phyloP scores from a whole-genome alignment of 2,888 invertebrate genomes.

The Drosophila fungiperda region DNA sequence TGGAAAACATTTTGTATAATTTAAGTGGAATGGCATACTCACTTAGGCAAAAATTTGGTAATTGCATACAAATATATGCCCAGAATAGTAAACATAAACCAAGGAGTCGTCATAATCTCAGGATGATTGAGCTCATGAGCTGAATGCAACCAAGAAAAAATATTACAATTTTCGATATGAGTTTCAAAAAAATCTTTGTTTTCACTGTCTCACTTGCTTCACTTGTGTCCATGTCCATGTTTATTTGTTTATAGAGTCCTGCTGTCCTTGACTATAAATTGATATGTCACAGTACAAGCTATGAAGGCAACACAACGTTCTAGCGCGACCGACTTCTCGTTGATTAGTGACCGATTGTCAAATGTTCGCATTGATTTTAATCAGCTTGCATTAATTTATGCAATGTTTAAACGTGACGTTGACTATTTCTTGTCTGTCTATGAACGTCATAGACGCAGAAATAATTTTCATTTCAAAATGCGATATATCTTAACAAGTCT shows the following conservation, averaged over 20 bases:
- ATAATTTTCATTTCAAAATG: slow-evolving; percentile 7
- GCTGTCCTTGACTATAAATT: background rate
- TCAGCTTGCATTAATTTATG: slow-evolving; percentile 41
- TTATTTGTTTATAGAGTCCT: slow-evolving; percentile 3
- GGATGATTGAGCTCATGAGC: slow-evolving; percentile 47
- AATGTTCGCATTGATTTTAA: slow-evolving; percentile 29
- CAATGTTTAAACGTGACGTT: slow-evolving; percentile 20
- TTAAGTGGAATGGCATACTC: slow-evolving; percentile 34
- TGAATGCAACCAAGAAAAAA: slow-evolving; percentile 1
- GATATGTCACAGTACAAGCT: background rate
- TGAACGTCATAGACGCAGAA: slow-evolving; percentile 28
- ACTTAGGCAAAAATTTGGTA: slow-evolving; percentile 65
- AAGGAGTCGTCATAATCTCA: slow-evolving; percentile 48
- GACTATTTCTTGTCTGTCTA: background rate
- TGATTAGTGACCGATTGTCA: slow-evolving; percentile 40
- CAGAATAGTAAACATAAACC: slow-evolving; percentile 63
- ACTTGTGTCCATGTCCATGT: slow-evolving; percentile 40
- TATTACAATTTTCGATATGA: background rate
- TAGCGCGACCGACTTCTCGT: slow-evolving; percentile 39
- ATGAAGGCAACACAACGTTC: slow-evolving; percentile 20
- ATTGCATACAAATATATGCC: slow-evolving; percentile 72
- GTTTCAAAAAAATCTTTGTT: background rate
- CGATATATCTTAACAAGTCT: background rate
- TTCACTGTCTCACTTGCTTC: slow-evolving; percentile 8
- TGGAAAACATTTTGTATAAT: slow-evolving; percentile 7